Conservation (phyloP, 2,113 vertebrate species). For the Zingel zingel region DNA sequence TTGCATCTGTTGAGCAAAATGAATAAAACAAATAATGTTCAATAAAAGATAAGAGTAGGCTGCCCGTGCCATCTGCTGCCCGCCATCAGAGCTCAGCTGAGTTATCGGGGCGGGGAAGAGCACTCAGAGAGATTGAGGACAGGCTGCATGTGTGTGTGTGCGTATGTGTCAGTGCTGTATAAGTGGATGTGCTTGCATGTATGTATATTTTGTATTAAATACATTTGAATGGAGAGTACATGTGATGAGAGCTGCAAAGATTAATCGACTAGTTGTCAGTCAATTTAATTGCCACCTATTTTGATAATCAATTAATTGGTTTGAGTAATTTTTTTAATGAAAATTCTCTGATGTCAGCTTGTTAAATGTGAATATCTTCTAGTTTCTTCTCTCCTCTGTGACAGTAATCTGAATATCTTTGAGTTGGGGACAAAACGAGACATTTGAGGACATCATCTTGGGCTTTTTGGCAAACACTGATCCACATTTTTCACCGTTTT, state of each 20-base stretch:
- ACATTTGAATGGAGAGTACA: conserved; percentile 3
- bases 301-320: too few relatives aligned
- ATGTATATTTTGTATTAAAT: conserved; percentile 6
- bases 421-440: too few relatives aligned
- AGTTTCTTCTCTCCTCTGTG: too few relatives aligned
- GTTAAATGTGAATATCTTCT: too few relatives aligned
- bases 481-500: too few relatives aligned
- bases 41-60: conserved; percentile 78
- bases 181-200: neutral
- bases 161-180: conserved; percentile 19
- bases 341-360: too few relatives aligned
- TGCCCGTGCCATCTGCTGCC: conserved; percentile 79
- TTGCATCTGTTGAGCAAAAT: conserved; percentile 69
- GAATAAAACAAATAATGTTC: conserved; percentile 80
- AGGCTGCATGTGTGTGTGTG: conserved; percentile 22
- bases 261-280: too few relatives aligned
- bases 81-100: conserved; percentile 55
- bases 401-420: too few relatives aligned
- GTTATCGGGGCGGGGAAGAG: conserved; percentile 40
- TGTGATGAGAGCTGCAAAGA: neutral
- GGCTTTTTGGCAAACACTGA: too few relatives aligned
- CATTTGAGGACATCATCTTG: too few relatives aligned
- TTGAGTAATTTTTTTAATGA: too few relatives aligned
- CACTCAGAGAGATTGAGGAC: conserved; percentile 24
- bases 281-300: too few relatives aligned